A percentile compares a stretch with the other conserved stretches of the same genome.
Evolutionary conservation across 2,888 invertebrate species (phyloP).

Genomic region (Eristalinus aeneus): DNA sequence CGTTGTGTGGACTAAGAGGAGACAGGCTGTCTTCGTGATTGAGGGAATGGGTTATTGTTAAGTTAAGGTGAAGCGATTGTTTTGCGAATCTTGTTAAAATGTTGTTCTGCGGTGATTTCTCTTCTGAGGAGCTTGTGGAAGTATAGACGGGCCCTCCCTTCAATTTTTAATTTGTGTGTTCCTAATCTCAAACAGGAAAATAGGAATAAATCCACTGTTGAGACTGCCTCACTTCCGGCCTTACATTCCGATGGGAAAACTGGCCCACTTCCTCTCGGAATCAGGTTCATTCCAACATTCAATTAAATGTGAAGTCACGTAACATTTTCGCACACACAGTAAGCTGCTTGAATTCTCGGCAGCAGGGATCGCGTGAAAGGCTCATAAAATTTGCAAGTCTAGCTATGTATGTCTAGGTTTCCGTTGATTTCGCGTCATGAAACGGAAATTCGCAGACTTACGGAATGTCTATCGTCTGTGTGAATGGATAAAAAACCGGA

Average conservation of each 20-base stretch:
- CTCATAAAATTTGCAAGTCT: constrained; percentile 7
- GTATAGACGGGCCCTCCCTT: too few species aligned
- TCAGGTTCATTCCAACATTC: neutral
- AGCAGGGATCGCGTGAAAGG: constrained; percentile 23
- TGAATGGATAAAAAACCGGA: neutral
- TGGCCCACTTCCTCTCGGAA: constrained; percentile 1
- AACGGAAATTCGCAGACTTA: constrained; percentile 16
- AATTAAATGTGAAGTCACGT: constrained; percentile 28
- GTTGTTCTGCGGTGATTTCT: neutral
- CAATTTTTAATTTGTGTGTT: too few species aligned
- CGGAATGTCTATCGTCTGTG: constrained; percentile 11
- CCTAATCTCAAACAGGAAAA: neutral
- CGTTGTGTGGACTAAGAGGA: neutral
- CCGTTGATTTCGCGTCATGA: neutral
- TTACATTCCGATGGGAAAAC: neutral
- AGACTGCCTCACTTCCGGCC: neutral
- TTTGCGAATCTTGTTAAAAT: neutral
- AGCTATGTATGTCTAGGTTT: neutral
- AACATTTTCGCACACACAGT: neutral
- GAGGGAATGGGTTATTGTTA: neutral
- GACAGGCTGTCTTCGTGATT: neutral
- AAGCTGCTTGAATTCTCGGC: neutral
- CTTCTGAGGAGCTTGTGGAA: neutral
- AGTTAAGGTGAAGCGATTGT: neutral
- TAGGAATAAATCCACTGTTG: neutral